Evolutionary conservation across 2,797 vertebrate species (phyloP), one percentile per base, ranked within the genome.

Genomic region (Halcyon leucocephala): DNA sequence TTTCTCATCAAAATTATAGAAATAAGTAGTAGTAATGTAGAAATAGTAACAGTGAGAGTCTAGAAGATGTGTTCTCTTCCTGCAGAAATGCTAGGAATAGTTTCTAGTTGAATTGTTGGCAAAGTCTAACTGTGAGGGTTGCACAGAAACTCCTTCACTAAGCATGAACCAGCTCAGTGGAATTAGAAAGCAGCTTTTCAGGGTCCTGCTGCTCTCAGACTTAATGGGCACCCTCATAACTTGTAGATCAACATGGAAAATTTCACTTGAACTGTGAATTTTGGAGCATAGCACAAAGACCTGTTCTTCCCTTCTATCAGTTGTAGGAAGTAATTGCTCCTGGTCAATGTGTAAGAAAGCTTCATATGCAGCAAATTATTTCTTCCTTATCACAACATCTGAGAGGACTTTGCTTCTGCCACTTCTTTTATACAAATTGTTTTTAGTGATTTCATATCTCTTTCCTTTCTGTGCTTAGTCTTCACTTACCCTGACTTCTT

Each of bases 221-320:
- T 24, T 67, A 0, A 0, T 0, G 0, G 35, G 31, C 44, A 62
- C 54, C 28, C 31, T 73, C 16, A 7, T 35, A 77, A 58, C 1
- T 0, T 60, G n/a, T 25, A 55, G 62, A 55, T n/a, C 58, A 79
- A 9, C 41, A 12, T 39, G 29, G 33, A 71, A 73, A 33, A 12
- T 42, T 19, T 46, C 15, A 26, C 12, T 48, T 35, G 44, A 80
- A 33, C 57, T 41, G 13, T 55, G 25, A 60, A 19, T 78, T 64
- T 41, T 64, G 54, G 49, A 67, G 41, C 39, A 21, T 16, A 44
- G 37, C 49, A 29, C 41, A 57, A 31, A 76, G 51, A 33, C 33
- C 28, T 77, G 3, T 17, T 52, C 44, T 69, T 76, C 44, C 44
- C 20, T 29, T 83, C 20, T 31, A 0, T 31, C 37, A 58, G 0